Evolutionary conservation across 2,888 invertebrate genomes (phyloP).

Genomic region (Beris morrisii): DNA sequence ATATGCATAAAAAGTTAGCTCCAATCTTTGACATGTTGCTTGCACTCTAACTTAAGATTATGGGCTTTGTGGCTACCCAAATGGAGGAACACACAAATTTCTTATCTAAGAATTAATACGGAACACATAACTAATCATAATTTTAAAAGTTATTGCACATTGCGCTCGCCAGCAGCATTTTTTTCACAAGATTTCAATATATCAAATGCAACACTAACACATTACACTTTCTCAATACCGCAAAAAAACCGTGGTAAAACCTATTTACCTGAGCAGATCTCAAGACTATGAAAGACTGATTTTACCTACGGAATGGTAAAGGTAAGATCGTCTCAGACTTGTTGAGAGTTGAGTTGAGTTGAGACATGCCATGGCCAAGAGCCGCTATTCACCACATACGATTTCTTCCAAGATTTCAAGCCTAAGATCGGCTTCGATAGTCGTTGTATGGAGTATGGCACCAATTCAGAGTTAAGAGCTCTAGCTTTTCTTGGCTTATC

Average conservation of each 20-base stretch:
- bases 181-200: constrained; percentile 3
- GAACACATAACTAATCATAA: constrained; percentile 15
- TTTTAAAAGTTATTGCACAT: not conserved
- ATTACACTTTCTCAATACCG: constrained; percentile 28
- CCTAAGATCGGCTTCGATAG: too few species aligned
- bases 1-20: constrained; percentile 2
- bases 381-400: not conserved
- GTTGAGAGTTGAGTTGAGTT: not conserved
- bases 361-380: not conserved
- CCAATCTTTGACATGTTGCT: constrained; percentile 11
- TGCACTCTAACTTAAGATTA: not conserved
- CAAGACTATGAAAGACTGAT: constrained; percentile 22
- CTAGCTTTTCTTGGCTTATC: too few species aligned
- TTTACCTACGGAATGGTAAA: constrained; percentile 1
- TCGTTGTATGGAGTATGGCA: too few species aligned
- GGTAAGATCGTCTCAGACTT: not conserved
- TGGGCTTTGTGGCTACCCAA: too few species aligned
- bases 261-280: constrained; percentile 16
- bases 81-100: constrained; percentile 1
- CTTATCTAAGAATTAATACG: constrained; percentile 6
- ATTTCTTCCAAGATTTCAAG: not conserved
- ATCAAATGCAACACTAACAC: constrained; percentile 15
- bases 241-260: constrained; percentile 1
- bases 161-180: constrained; percentile 1
- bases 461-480: too few species aligned